A percentile compares a stretch with the other conserved stretches of the same genome.
These are phyloP conservation scores for Pseudococcus viburni DNA, from an alignment of 2,888 invertebrate genomes.

Conservation along the genomic window DNA sequence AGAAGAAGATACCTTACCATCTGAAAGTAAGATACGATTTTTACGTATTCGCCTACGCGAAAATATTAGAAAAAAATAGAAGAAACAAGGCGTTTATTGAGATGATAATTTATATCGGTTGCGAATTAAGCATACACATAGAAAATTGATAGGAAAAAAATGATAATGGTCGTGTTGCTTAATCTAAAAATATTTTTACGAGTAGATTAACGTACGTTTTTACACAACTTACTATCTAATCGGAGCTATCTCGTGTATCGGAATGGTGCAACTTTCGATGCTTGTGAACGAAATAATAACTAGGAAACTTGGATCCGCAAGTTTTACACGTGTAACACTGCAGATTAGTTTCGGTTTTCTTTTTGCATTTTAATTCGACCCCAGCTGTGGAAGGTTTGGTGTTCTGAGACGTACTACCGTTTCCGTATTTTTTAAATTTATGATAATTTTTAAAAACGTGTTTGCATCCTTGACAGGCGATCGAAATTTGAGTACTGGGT, in stretches of 20 bases:
- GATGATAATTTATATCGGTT: background rate
- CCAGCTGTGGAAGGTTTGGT: constrained; percentile 67
- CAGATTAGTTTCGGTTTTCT: constrained; percentile 76
- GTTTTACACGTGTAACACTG: constrained; percentile 95
- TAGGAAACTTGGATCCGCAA: constrained; percentile 92
- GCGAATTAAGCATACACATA: background rate
- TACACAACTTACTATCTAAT: background rate
- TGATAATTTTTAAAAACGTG: constrained; percentile 88
- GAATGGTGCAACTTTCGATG: constrained; percentile 89
- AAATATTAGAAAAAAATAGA: background rate
- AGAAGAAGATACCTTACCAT: constrained; percentile 74
- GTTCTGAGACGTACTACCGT: constrained; percentile 72
- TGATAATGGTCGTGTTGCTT: no score
- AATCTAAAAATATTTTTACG: background rate
- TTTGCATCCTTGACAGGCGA: constrained; percentile 83
- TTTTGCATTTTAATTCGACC: constrained; percentile 34
- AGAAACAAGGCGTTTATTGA: background rate
- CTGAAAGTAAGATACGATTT: constrained; percentile 74
- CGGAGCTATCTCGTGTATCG: constrained; percentile 72
- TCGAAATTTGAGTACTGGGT: background rate
- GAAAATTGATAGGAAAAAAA: background rate
- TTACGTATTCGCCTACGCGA: background rate
- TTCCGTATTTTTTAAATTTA: constrained; percentile 84
- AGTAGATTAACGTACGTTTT: background rate
- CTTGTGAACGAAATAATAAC: constrained; percentile 94